phyloP scores from a whole-genome alignment of 2,888 invertebrate genomes.

The Dorcus hopei region DNA sequence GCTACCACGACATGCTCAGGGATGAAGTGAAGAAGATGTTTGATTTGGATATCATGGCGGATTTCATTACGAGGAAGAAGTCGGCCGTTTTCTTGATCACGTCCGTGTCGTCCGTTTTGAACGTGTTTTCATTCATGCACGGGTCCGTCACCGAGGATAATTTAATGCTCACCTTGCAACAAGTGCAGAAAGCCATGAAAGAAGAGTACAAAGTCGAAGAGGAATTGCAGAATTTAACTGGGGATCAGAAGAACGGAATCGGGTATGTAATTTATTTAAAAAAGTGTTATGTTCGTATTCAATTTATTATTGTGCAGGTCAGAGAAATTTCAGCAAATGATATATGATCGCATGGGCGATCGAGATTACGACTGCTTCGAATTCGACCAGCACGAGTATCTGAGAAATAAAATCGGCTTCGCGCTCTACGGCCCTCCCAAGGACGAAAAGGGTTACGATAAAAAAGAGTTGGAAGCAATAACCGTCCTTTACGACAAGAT shows the following conservation, averaged over 20 bases:
- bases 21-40: slow-evolving; percentile 21
- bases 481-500: slow-evolving; percentile 33
- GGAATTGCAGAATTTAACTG: slow-evolving; percentile 11
- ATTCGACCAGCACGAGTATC: slow-evolving; percentile 49
- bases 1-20: slow-evolving; percentile 31
- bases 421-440: slow-evolving; percentile 56
- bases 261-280: neutral
- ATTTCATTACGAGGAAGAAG: slow-evolving; percentile 21
- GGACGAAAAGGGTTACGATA: slow-evolving; percentile 45
- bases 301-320: slow-evolving; percentile 26
- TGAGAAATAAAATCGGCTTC: slow-evolving; percentile 57
- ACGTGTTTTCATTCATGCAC: slow-evolving; percentile 11
- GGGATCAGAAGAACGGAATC: neutral
- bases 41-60: slow-evolving; percentile 21
- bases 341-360: slow-evolving; percentile 57
- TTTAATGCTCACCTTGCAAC: slow-evolving; percentile 24
- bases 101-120: slow-evolving; percentile 26
- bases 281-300: too few species aligned
- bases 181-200: slow-evolving; percentile 22
- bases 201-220: slow-evolving; percentile 25
- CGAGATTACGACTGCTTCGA: slow-evolving; percentile 57
- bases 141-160: slow-evolving; percentile 17
- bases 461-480: slow-evolving; percentile 29
- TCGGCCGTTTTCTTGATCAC: slow-evolving; percentile 30
- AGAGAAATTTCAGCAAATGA: slow-evolving; percentile 52